phyloP scores from a whole-genome alignment of 2,888 invertebrate genomes.

The Tineola bisselliella region DNA sequence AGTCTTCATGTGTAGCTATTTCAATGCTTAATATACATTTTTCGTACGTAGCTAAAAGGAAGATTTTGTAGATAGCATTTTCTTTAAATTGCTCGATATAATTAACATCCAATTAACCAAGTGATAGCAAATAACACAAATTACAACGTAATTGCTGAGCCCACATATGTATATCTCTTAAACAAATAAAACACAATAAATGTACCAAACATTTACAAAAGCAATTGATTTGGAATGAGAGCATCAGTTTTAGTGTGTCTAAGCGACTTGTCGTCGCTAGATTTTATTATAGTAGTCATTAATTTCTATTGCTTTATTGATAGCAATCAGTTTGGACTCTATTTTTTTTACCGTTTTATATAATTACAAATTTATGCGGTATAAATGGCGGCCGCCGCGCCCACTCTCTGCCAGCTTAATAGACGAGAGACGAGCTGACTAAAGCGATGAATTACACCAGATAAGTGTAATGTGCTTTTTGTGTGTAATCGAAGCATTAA shows the following conservation, averaged over 20 bases:
- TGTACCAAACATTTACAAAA: background rate
- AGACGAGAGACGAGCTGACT: slow-evolving; percentile 40
- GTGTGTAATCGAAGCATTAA: slow-evolving; percentile 44
- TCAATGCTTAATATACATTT: too few species aligned
- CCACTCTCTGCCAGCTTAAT: slow-evolving; percentile 39
- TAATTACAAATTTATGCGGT: slow-evolving; percentile 62
- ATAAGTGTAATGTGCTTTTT: slow-evolving; percentile 53
- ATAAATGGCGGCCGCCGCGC: slow-evolving; percentile 42
- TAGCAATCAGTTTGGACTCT: slow-evolving; percentile 51
- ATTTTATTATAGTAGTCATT: slow-evolving; percentile 52
- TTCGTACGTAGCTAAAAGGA: too few species aligned
- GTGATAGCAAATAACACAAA: background rate
- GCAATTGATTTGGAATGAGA: background rate
- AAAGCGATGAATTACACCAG: slow-evolving; percentile 47
- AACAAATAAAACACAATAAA: background rate
- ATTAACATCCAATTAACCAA: background rate
- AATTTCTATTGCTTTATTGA: slow-evolving; percentile 61
- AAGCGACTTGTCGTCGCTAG: slow-evolving; percentile 31
- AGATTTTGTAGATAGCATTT: background rate
- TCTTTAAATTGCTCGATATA: background rate
- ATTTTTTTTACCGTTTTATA: slow-evolving; percentile 58
- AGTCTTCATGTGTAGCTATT: too few species aligned
- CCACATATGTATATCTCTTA: background rate
- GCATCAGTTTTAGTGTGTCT: background rate
- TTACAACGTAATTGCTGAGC: background rate